Base-by-base conservation (phyloP, 2,797 vertebrate species). In the Parauchenoglanis ngamensis region DNA sequence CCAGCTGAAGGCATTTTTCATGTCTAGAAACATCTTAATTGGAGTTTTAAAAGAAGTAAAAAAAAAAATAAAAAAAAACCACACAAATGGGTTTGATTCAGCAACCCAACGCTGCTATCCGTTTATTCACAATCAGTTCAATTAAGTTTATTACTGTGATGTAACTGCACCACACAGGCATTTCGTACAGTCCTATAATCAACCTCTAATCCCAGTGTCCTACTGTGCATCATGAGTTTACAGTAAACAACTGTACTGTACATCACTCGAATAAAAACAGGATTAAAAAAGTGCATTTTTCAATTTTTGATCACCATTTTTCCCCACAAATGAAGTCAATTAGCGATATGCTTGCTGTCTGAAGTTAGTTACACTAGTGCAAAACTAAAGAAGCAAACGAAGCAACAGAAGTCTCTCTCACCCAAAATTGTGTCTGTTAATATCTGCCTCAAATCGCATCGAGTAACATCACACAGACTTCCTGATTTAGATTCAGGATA, bases 101-200 rank as follows among this genome's bases (percentile, higher is more conserved):
- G 49, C 79, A 84, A 79, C 12, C 46, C 19, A 79, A 28, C 35
- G 6, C 57, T 35, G n/a, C 49, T 78, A 54, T 86, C 84, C 72
- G 76, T 86, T 85, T 86, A 83, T 46, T 91, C 79, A 68, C 67
- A 57, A 70, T 79, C 28, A 85, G 31, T 7, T 56, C 11, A 21
- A 77, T 81, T 78, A 23, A 15, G 59, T 65, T 49, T 67, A 56
- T 87, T 86, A 65, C 73, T 40, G 57, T 75, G 23, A 83, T 21
- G 28, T 15, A 44, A 31, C 40, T 46, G 49, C 40, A 25, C 49
- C 70, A 44, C 13, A 73, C 21, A 49, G 35, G 70, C 40, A 23
- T 73, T 11, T 25, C 11, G 28, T 73, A 85, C 68, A 73, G 8
- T 87, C 25, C 31, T 49, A 56, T n/a, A 61, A 49, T 10, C 57